Evolutionary conservation across 92 coral and sea anemone species (phyloP).

Genomic region (Epizoanthus illoricatus): DNA sequence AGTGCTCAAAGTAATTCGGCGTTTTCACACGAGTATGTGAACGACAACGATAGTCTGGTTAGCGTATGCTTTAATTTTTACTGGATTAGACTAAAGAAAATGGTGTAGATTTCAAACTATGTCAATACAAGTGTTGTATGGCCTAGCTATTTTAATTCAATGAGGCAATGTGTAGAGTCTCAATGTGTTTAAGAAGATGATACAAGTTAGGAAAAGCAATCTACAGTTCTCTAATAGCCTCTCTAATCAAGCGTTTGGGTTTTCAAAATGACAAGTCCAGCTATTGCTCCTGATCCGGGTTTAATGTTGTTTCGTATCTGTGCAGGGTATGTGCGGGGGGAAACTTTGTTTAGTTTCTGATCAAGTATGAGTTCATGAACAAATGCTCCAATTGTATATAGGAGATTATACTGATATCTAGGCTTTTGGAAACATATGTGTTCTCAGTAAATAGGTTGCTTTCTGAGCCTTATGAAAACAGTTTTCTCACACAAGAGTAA

Average conservation of each 20-base stretch:
- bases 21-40: not conserved
- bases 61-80: constrained; percentile 2
- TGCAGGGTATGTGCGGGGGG: not conserved
- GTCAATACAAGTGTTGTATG: constrained; percentile 11
- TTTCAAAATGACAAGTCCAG: constrained; percentile 2
- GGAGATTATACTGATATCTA: too few relatives aligned
- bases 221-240: constrained; percentile 3
- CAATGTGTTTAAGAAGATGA: not conserved
- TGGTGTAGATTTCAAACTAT: not conserved
- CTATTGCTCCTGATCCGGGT: not conserved
- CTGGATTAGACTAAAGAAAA: constrained; percentile 7
- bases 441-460: not conserved
- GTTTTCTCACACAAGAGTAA: not conserved
- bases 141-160: constrained; percentile 30
- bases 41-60: constrained; percentile 1
- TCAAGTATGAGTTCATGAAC: not conserved
- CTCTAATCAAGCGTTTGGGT: constrained; percentile 31
- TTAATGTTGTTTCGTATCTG: constrained; percentile 9
- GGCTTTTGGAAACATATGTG: not conserved
- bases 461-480: not conserved
- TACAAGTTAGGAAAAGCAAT: not conserved
- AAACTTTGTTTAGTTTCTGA: not conserved
- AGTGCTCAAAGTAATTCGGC: constrained; percentile 1
- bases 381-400: too few relatives aligned
- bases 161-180: constrained; percentile 19